These are phyloP conservation scores for Pocillopora meandrina DNA, from an alignment of 92 coral and sea anemone species.

Conservation along the genomic window DNA sequence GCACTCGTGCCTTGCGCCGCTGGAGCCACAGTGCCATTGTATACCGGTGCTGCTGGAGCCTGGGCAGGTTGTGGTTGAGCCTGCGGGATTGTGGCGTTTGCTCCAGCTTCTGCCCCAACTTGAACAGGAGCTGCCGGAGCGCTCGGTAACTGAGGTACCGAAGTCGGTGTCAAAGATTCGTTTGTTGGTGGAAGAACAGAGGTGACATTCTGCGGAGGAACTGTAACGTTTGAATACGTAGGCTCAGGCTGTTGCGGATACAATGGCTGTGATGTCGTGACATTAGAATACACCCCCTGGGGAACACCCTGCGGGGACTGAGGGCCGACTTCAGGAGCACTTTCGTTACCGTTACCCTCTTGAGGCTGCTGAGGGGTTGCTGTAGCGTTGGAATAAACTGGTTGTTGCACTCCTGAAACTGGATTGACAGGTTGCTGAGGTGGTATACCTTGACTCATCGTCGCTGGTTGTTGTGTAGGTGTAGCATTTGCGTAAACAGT, in stretches of 20 bases:
- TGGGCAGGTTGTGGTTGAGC: slow-evolving; percentile 17
- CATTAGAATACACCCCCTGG: slow-evolving; percentile 3
- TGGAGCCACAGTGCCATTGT: slow-evolving; percentile 32
- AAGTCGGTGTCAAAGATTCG: not conserved
- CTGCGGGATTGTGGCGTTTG: slow-evolving; percentile 27
- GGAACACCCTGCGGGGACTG: not conserved
- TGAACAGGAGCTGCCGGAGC: not conserved
- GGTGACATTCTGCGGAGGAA: not conserved
- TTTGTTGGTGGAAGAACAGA: not conserved
- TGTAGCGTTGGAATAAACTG: slow-evolving; percentile 19
- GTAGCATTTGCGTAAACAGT: slow-evolving; percentile 14
- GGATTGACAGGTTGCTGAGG: slow-evolving; percentile 26
- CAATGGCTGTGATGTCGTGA: not conserved
- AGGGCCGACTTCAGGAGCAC: not conserved
- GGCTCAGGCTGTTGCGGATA: slow-evolving; percentile 17
- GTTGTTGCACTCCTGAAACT: slow-evolving; percentile 5
- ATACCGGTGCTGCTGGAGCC: slow-evolving; percentile 20
- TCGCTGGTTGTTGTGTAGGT: slow-evolving; percentile 9
- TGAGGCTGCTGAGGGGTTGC: slow-evolving; percentile 28
- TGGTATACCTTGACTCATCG: not conserved
- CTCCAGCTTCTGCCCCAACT: slow-evolving; percentile 10
- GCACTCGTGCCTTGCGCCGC: not conserved
- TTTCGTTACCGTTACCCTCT: slow-evolving; percentile 11
- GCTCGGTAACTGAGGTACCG: not conserved
- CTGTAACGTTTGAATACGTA: not conserved